Evolutionary conservation across 2,113 vertebrate genomes (phyloP), one percentile per base, ranked within the genome.

Genomic region (Madoqua kirkii): DNA sequence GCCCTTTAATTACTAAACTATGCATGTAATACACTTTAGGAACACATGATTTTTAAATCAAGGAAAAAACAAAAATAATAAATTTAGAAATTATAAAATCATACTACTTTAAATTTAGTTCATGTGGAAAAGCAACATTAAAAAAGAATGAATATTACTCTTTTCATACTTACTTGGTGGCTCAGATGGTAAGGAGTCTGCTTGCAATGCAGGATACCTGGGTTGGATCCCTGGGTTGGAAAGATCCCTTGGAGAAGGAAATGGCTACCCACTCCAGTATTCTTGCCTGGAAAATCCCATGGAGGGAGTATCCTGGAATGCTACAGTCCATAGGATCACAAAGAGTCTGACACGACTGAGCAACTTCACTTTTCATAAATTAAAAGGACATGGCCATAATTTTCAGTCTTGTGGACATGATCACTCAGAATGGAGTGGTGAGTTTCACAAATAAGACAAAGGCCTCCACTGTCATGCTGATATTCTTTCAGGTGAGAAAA

Each of bases 361-460:
- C 19, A 40, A 40, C 67, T 40, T 74, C 67, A 40, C 10, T 13
- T 95, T 87, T 86, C 7, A 33, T 74, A 79, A 79, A 74, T 59
- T 79, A 79, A 36, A 82, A 48, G 11, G 3, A 54, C 31, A 45
- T 76, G 40, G 2, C 2, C 25, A 21, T 76, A 87, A 64, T 87
- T 96, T 91, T 96, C 54, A 95, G 10, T n/a, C 11, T 81, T 5
- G 5, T 17, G 21, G 27, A 43, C 23, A 14, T n/a, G 12, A 60
- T 64, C 21, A 29, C 10, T 92, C 36, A 40, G 50, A 67, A 67
- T 36, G 2, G 10, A 83, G 5, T 43, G 48, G n/a, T 85, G 27
- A 52, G 2, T 76, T 96, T 96, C 81, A 92, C 43, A 84, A 62
- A 67, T 59, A 78, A 87, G 78, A 89, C 59, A 91, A 93, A 95